A percentile compares a stretch with the other conserved stretches of the same genome.
phyloP scores from a whole-genome alignment of 1,140 invertebrate species.

The Cryptotermes secundus region DNA sequence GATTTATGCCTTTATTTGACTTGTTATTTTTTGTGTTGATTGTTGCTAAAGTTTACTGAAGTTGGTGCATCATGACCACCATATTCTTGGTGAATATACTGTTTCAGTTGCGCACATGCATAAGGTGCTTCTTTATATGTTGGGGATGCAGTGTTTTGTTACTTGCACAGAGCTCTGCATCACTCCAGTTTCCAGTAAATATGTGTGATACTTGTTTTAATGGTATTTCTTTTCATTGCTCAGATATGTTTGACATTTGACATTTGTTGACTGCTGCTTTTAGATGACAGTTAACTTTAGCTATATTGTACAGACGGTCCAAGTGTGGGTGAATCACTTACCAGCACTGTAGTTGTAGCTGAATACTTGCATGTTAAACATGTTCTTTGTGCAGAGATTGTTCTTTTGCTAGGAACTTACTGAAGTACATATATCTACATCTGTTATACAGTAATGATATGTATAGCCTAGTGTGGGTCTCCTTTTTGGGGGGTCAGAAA shows the following conservation, averaged over 20 bases:
- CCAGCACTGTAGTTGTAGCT: constrained; percentile 33
- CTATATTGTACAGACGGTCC: constrained; percentile 15
- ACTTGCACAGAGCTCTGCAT: background rate
- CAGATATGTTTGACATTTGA: background rate
- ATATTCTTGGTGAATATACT: background rate
- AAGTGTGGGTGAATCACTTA: constrained; percentile 31
- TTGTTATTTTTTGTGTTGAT: constrained; percentile 20
- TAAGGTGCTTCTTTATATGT: too few relatives aligned
- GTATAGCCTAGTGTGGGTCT: constrained; percentile 26
- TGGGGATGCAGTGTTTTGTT: background rate
- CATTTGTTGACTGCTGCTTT: background rate
- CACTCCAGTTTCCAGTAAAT: background rate
- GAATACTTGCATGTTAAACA: constrained; percentile 43
- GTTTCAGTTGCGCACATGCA: background rate
- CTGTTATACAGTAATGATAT: constrained; percentile 37
- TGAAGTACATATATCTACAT: constrained; percentile 33
- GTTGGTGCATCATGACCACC: too few relatives aligned
- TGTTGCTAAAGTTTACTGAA: constrained; percentile 8
- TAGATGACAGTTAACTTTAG: background rate
- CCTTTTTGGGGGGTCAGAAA: constrained; percentile 20
- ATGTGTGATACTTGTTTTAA: background rate
- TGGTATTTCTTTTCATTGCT: background rate
- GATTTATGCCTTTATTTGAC: constrained; percentile 6
- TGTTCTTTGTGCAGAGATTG: constrained; percentile 40
- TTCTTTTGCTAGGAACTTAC: constrained; percentile 43